Evolutionary conservation across 2,113 vertebrate genomes (phyloP).

Genomic region (Alces alces): DNA sequence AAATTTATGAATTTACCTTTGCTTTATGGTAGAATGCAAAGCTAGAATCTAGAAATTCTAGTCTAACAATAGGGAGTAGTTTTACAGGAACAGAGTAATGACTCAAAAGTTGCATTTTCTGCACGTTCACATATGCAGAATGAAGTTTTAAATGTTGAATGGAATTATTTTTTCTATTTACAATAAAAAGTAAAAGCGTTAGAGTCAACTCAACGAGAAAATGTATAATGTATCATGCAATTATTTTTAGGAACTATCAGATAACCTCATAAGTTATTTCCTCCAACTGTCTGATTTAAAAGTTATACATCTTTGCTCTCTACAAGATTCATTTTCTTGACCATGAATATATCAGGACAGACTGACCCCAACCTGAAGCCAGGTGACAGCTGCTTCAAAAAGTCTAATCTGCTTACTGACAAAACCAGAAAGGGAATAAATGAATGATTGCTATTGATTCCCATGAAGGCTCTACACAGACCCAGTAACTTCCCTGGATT

Average conservation of each 20-base stretch:
- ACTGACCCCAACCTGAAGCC: constrained; percentile 76
- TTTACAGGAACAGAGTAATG: neutral
- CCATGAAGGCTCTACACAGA: neutral
- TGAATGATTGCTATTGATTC: constrained; percentile 45
- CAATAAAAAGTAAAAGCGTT: constrained; percentile 25
- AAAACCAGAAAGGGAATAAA: constrained; percentile 47
- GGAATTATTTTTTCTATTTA: neutral
- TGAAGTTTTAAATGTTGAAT: neutral
- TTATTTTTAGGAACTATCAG: constrained; percentile 30
- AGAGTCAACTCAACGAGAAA: constrained; percentile 28
- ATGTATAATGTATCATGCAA: constrained; percentile 4
- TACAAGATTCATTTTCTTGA: constrained; percentile 46
- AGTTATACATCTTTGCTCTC: constrained; percentile 13
- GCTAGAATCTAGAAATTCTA: constrained; percentile 19
- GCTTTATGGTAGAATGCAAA: neutral
- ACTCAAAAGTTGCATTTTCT: constrained; percentile 31
- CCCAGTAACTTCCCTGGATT: constrained; percentile 49
- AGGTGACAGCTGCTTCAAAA: constrained; percentile 81
- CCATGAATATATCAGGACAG: constrained; percentile 56
- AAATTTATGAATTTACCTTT: constrained; percentile 27
- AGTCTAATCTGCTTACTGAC: constrained; percentile 56
- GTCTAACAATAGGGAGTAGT: neutral
- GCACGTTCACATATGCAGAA: neutral
- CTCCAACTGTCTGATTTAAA: neutral
- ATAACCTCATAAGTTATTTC: neutral